Percentiles rank a stretch among this genome's conserved stretches.
Evolutionary conservation across 1,140 invertebrate species (phyloP).

Genomic region (Trichomalopsis sarcophagae): DNA sequence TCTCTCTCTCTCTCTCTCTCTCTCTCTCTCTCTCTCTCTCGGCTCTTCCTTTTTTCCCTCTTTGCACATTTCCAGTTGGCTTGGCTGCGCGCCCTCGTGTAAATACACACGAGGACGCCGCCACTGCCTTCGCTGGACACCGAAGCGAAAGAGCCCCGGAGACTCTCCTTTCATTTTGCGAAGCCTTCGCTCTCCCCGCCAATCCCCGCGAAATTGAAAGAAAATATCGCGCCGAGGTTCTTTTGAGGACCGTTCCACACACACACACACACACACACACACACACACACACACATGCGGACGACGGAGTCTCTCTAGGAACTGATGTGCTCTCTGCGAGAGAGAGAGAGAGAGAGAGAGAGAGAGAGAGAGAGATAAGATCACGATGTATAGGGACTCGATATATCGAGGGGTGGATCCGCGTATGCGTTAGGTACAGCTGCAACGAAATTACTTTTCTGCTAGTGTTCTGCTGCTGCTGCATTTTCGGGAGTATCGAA

Average conservation of each 20-base stretch:
- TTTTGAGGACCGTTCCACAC: slow-evolving; percentile 30
- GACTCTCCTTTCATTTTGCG: slow-evolving; percentile 43
- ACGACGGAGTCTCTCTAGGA: background rate
- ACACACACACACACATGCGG: background rate
- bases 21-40: too few species aligned
- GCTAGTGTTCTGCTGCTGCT: slow-evolving; percentile 20
- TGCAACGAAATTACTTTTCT: slow-evolving; percentile 50
- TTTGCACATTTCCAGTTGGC: slow-evolving; percentile 45
- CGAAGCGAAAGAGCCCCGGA: background rate
- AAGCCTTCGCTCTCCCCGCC: slow-evolving; percentile 18
- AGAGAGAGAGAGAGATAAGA: slow-evolving; percentile 49
- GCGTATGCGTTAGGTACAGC: background rate
- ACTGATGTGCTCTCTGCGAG: background rate
- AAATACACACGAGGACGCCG: slow-evolving; percentile 21
- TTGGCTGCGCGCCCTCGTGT: slow-evolving; percentile 39
- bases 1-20: slow-evolving; percentile 18
- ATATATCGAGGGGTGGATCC: slow-evolving; percentile 14
- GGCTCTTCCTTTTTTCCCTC: slow-evolving; percentile 27
- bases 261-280: background rate
- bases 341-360: too few species aligned
- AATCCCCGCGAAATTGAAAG: slow-evolving; percentile 64
- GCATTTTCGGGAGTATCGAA: slow-evolving; percentile 43
- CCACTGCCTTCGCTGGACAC: slow-evolving; percentile 13
- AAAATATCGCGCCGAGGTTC: slow-evolving; percentile 61
- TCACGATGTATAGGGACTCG: slow-evolving; percentile 25